phyloP scores from a whole-genome alignment of 2,888 invertebrate genomes.

The Campopleginae sp. region DNA sequence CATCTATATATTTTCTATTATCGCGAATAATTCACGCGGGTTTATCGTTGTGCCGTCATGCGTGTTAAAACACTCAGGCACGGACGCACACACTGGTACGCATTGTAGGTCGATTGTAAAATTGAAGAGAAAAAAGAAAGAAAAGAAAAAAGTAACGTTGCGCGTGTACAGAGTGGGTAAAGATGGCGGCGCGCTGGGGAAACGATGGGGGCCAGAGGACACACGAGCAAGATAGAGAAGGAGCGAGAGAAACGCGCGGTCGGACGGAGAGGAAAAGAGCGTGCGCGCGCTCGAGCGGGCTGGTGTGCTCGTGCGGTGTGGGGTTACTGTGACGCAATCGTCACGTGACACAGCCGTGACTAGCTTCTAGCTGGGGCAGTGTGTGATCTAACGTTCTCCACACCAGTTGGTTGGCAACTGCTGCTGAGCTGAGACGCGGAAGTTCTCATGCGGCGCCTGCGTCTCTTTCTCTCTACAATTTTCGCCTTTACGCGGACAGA shows the following conservation, averaged over 20 bases:
- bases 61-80: constrained; percentile 1
- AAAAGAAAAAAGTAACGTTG: constrained; percentile 18
- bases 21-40: constrained; percentile 31
- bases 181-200: constrained; percentile 68
- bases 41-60: constrained; percentile 24
- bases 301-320: constrained; percentile 73
- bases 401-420: constrained; percentile 76
- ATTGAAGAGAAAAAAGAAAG: constrained; percentile 16
- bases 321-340: constrained; percentile 83
- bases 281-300: constrained; percentile 38
- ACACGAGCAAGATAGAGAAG: constrained; percentile 29
- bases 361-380: constrained; percentile 79
- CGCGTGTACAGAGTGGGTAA: constrained; percentile 69
- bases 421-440: constrained; percentile 61
- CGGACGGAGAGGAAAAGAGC: constrained; percentile 25
- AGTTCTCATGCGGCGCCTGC: constrained; percentile 52
- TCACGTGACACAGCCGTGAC: constrained; percentile 83
- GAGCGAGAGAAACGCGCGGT: constrained; percentile 13
- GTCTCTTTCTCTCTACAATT: not conserved
- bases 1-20: constrained; percentile 2
- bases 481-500: constrained; percentile 26
- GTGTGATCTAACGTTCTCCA: constrained; percentile 83
- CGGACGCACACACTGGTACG: constrained; percentile 12
- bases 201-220: constrained; percentile 63
- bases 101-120: constrained; percentile 48